Evolutionary conservation across 2,797 vertebrate species (phyloP), one percentile per base, ranked within the genome.

Genomic region (Neomorphus geoffroyi): DNA sequence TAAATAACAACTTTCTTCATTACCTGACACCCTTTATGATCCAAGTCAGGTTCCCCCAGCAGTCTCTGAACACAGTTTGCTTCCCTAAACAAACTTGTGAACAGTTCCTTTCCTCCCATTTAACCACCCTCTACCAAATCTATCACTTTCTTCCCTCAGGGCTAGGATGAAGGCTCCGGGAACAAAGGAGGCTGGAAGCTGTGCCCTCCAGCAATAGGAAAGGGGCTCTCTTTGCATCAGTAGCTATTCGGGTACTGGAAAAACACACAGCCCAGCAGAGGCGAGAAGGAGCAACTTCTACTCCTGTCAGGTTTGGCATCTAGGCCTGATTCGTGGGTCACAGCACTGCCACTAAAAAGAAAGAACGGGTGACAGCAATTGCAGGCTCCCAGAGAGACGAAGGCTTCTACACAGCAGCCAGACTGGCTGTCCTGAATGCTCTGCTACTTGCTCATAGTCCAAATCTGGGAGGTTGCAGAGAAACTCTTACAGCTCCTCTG

Each of bases 401-500:
- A 75, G 23, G 14, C 39, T 64, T 65, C 74, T 54, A 72, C 54
- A 35, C 18, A 75, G 54, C 21, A 64, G 10, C 28, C 18, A 15
- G 17, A 54, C 30, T 41, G 11, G 7, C 26, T 19, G 24, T 17
- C 58, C 22, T 17, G 15, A 12, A 58, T 46, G 43, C n/a, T 45
- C 22, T 79, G 37, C 27, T 54, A 5, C 23, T 80, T 35, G 10
- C 17, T n/a, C 4, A 5, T n/a, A 26, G 35, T 45, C 53, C 39
- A 81, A 53, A 71, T 2, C 13, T 18, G 13, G 3, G 30, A 65
- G 2, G 13, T 4, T 45, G 35, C 35, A 67, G 33, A 64, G 15
- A 57, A 53, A 74, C 6, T 78, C 18, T 51, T 37, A 51, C 0
- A 0, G 48, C 10, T 51, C 22, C 64, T 26, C 10, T 48, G 45